Conservation (phyloP, 2,888 invertebrate species). For the Scaptodrosophila latifasciaeformis region DNA sequence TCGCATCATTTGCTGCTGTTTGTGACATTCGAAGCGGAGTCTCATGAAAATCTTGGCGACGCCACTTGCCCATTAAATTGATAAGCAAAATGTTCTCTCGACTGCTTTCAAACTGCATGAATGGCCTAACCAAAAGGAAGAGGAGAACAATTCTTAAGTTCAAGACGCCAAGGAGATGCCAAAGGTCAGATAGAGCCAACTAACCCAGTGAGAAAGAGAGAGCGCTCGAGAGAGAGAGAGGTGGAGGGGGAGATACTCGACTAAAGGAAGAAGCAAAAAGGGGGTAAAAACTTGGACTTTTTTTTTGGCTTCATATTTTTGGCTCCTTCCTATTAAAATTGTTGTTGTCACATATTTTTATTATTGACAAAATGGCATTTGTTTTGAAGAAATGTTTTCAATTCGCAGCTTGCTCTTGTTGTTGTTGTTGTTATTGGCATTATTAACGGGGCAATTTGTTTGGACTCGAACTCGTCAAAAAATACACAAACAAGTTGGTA, state of each 20-base stretch:
- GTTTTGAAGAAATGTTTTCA: conserved; percentile 8
- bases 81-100: conserved; percentile 51
- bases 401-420: conserved; percentile 29
- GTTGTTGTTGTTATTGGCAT: conserved; percentile 46
- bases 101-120: conserved; percentile 48
- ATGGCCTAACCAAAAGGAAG: conserved; percentile 19
- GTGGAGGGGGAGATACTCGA: not conserved
- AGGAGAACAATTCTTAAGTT: too few species aligned
- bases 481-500: conserved; percentile 22
- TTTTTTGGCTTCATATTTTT: too few species aligned
- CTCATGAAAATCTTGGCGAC: conserved; percentile 37
- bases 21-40: conserved; percentile 44
- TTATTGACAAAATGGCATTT: conserved; percentile 32
- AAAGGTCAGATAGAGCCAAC: conserved; percentile 44
- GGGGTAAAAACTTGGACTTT: too few species aligned
- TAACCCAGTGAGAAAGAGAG: too few species aligned
- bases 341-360: conserved; percentile 27
- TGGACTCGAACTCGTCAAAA: conserved; percentile 32
- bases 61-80: conserved; percentile 72
- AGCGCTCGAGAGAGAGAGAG: not conserved
- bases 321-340: too few species aligned
- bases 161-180: conserved; percentile 42
- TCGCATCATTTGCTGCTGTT: conserved; percentile 47
- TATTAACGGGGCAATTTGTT: conserved; percentile 59
- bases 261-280: too few species aligned